Conservation (phyloP, 2,113 vertebrate genomes). For the Lycaon pictus region DNA sequence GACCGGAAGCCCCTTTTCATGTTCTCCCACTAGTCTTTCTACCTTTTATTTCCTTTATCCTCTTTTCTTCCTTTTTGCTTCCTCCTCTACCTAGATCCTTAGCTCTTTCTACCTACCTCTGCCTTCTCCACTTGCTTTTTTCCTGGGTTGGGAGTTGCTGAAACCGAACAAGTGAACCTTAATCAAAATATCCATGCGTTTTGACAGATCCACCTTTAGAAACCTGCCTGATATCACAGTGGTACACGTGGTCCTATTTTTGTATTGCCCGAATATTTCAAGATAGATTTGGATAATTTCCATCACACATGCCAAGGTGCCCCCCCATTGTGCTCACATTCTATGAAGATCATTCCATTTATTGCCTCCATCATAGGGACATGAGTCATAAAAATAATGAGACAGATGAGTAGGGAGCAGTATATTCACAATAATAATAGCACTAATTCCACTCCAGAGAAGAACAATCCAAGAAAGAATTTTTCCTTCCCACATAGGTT, state of each 20-base stretch:
- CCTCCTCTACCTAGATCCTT: neutral
- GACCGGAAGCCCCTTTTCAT: neutral
- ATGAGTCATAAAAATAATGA: slow-evolving; percentile 44
- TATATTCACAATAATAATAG: neutral
- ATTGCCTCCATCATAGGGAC: neutral
- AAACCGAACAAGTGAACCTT: neutral
- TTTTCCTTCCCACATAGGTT: neutral
- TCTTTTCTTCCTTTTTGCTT: neutral
- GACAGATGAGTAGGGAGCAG: slow-evolving; percentile 10
- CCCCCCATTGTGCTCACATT: neutral
- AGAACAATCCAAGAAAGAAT: slow-evolving; percentile 21
- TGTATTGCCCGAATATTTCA: neutral
- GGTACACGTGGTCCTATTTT: neutral
- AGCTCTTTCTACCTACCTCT: neutral
- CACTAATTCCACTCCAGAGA: slow-evolving; percentile 15
- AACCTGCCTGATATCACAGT: neutral
- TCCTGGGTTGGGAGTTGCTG: neutral
- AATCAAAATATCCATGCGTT: neutral
- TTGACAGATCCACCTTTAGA: neutral
- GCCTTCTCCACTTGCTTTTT: neutral
- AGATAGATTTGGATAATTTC: slow-evolving; percentile 9
- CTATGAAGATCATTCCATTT: slow-evolving; percentile 7
- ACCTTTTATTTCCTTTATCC: neutral
- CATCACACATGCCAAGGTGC: neutral
- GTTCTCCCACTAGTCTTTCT: neutral